phyloP scores from a whole-genome alignment of 1,140 invertebrate species.

The Megalopta genalis region DNA sequence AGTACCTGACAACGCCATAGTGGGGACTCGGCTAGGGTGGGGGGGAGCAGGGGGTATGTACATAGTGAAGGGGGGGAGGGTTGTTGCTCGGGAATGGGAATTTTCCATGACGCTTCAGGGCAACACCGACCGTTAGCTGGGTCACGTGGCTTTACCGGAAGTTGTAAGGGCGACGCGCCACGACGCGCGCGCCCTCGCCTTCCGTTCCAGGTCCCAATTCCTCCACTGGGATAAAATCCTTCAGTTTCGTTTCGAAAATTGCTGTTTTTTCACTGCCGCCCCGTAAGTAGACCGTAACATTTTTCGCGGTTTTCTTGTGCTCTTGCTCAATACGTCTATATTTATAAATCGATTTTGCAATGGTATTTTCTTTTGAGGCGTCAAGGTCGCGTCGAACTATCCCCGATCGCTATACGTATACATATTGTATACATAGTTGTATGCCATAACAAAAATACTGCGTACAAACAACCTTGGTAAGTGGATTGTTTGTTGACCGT shows the following conservation, averaged over 20 bases:
- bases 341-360: conserved; percentile 13
- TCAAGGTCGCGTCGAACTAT: conserved; percentile 5
- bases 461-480: background rate
- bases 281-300: background rate
- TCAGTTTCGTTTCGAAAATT: too few relatives aligned
- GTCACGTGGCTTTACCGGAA: conserved; percentile 60
- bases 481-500: background rate
- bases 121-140: conserved; percentile 58
- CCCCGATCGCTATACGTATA: background rate
- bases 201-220: conserved; percentile 4
- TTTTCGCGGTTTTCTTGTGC: background rate
- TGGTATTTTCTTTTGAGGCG: background rate
- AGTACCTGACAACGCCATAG: conserved; percentile 28
- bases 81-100: conserved; percentile 69
- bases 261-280: background rate
- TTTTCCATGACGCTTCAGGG: conserved; percentile 74
- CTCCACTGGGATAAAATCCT: background rate
- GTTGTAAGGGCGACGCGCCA: conserved; percentile 43
- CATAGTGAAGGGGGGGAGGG: conserved; percentile 39
- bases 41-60: conserved; percentile 34
- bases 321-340: conserved; percentile 1
- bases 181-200: conserved; percentile 50
- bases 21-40: conserved; percentile 34
- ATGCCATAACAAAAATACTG: background rate
- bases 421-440: background rate